Conservation (phyloP, 1,140 invertebrate genomes). For the Brachystomella parvula region DNA sequence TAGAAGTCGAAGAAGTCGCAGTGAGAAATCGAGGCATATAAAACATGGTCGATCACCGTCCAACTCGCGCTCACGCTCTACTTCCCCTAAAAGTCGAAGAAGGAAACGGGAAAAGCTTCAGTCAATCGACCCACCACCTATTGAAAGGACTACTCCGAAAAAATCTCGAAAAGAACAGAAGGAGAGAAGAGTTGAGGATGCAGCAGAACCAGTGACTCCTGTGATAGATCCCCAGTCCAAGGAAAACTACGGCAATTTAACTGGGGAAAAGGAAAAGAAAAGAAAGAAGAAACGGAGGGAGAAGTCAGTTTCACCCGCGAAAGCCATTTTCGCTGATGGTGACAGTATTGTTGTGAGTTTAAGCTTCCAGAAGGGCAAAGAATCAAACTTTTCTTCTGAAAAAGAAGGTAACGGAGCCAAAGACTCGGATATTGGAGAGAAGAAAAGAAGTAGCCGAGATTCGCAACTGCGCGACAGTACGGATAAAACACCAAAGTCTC, state of each 20-base stretch:
- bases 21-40: slow-evolving; percentile 41
- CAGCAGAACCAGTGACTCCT: slow-evolving; percentile 43
- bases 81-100: slow-evolving; percentile 39
- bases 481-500: slow-evolving; percentile 18
- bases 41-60: slow-evolving; percentile 31
- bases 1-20: slow-evolving; percentile 43
- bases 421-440: not conserved
- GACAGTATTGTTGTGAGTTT: slow-evolving; percentile 86
- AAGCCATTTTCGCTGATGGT: slow-evolving; percentile 83
- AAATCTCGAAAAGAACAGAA: not conserved
- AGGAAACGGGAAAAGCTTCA: slow-evolving; percentile 33
- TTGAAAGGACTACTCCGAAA: not conserved
- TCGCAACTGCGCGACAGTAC: not conserved
- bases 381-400: slow-evolving; percentile 10
- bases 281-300: slow-evolving; percentile 50
- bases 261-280: slow-evolving; percentile 42
- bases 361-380: slow-evolving; percentile 56
- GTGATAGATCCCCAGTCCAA: not conserved
- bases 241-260: slow-evolving; percentile 45
- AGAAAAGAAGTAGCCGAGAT: slow-evolving; percentile 5
- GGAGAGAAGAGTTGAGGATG: slow-evolving; percentile 3
- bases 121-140: not conserved
- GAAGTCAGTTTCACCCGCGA: slow-evolving; percentile 58
- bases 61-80: slow-evolving; percentile 42
- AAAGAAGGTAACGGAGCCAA: not conserved